Conservation (phyloP, 2,797 vertebrate genomes). For the Eupleurogrammus muticus region DNA sequence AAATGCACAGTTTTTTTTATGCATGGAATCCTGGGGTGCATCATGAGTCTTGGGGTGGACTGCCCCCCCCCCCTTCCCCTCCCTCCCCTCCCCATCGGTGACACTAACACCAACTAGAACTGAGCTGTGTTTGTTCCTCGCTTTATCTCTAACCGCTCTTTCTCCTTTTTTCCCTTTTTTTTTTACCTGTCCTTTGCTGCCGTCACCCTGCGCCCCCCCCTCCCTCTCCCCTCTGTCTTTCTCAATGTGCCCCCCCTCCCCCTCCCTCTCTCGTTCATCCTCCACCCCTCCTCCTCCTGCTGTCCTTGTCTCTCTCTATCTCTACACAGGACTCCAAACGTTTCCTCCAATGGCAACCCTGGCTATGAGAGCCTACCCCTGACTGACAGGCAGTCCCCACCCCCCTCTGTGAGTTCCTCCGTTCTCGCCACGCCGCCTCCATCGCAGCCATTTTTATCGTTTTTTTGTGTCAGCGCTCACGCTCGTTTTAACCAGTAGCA, state of each 20-base stretch:
- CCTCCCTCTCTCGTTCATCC: conserved; percentile 69
- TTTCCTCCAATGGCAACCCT: conserved; percentile 98
- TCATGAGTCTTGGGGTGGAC: conserved; percentile 69
- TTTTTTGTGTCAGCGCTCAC: conserved; percentile 43
- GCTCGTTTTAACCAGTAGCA: conserved; percentile 41
- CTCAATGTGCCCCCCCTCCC: conserved; percentile 76
- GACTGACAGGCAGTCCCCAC: conserved; percentile 89
- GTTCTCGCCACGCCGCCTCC: conserved; percentile 81
- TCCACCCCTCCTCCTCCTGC: conserved; percentile 63
- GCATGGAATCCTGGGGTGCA: conserved; percentile 55
- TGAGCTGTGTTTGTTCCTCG: conserved; percentile 64
- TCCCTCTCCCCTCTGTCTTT: conserved; percentile 62
- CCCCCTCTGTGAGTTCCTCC: conserved; percentile 90
- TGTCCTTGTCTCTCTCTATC: conserved; percentile 83
- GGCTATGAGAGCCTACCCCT: conserved; percentile 93
- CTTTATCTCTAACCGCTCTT: conserved; percentile 79
- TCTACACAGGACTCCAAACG: conserved; percentile 94
- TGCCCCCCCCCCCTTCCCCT: conserved; percentile 45
- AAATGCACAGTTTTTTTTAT: conserved; percentile 59
- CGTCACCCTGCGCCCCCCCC: conserved; percentile 59
- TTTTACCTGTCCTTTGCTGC: conserved; percentile 74
- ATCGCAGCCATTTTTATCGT: conserved; percentile 74
- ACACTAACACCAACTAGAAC: conserved; percentile 50
- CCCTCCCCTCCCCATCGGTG: too few species aligned
- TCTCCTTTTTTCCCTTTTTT: conserved; percentile 79